Percentiles rank a stretch among this genome's conserved stretches.
Conservation (phyloP, 2,797 vertebrate species). For the Lagodon rhomboides region DNA sequence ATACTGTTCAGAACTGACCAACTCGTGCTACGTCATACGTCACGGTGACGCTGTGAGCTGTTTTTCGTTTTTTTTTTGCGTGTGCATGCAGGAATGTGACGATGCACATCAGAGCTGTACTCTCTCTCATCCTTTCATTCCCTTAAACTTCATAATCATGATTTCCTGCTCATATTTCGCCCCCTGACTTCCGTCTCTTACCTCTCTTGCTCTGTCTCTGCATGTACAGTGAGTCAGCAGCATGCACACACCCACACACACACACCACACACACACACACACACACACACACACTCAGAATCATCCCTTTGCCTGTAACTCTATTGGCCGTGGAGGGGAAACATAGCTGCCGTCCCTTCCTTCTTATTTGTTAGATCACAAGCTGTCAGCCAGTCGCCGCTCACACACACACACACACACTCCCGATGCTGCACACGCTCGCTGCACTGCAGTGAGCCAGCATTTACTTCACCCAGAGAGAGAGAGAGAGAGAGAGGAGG, state of each 20-base stretch:
- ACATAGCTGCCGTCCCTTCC: conserved; percentile 20
- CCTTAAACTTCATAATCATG: background rate
- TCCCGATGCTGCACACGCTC: conserved; percentile 89
- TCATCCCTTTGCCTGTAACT: conserved; percentile 72
- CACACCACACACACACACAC: conserved; percentile 12
- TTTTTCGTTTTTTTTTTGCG: background rate
- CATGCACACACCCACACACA: conserved; percentile 15
- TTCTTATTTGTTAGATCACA: conserved; percentile 49
- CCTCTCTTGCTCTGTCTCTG: conserved; percentile 9
- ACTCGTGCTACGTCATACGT: background rate
- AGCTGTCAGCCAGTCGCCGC: conserved; percentile 62
- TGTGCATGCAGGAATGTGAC: background rate
- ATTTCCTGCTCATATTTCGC: background rate
- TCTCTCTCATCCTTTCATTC: conserved; percentile 37
- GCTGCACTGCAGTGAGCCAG: conserved; percentile 91
- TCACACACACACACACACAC: conserved; percentile 84
- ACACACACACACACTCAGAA: conserved; percentile 25
- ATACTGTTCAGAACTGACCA: background rate
- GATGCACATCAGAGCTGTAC: conserved; percentile 39
- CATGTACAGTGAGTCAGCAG: conserved; percentile 73
- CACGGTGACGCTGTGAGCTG: background rate
- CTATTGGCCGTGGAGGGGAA: conserved; percentile 84
- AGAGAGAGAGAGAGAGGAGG: conserved; percentile 19
- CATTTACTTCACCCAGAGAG: conserved; percentile 74
- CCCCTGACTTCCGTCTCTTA: background rate